Conservation (phyloP, 2,797 vertebrate genomes). For the Sternotherus odoratus region DNA sequence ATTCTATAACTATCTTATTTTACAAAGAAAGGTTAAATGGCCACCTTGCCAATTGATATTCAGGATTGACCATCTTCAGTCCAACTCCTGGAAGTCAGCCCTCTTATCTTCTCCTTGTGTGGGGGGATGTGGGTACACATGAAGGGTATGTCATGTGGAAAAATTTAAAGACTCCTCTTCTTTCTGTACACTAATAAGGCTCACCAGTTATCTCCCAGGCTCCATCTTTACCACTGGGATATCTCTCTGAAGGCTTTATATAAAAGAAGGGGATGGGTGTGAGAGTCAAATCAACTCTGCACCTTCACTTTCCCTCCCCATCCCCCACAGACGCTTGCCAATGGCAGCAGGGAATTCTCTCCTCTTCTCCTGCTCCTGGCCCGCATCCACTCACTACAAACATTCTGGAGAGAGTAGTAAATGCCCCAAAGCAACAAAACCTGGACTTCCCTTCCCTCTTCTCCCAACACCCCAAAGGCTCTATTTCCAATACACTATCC, state of each 20-base stretch:
- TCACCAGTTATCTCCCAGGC: neutral
- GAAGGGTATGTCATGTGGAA: neutral
- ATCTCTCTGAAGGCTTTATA: neutral
- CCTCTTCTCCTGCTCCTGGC: neutral
- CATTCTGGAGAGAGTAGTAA: neutral
- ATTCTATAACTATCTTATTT: neutral
- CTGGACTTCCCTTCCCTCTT: slow-evolving; percentile 54
- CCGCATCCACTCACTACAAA: accelerated
- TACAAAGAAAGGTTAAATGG: neutral
- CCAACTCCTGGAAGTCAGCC: neutral
- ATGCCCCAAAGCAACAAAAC: neutral
- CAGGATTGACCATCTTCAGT: neutral
- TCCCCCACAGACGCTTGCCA: neutral
- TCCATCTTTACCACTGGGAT: neutral
- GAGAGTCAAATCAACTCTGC: neutral
- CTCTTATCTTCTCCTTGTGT: neutral
- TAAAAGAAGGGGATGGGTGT: neutral
- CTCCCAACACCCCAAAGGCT: neutral
- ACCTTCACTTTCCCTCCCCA: no score
- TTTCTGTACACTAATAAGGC: neutral
- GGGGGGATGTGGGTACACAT: neutral
- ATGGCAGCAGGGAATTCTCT: neutral
- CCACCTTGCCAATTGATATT: neutral
- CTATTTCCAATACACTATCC: slow-evolving; percentile 40
- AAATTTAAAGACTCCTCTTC: neutral